These are phyloP conservation scores for Pogonus chalceus DNA, from an alignment of 1,140 invertebrate genomes.

Conservation along the genomic window DNA sequence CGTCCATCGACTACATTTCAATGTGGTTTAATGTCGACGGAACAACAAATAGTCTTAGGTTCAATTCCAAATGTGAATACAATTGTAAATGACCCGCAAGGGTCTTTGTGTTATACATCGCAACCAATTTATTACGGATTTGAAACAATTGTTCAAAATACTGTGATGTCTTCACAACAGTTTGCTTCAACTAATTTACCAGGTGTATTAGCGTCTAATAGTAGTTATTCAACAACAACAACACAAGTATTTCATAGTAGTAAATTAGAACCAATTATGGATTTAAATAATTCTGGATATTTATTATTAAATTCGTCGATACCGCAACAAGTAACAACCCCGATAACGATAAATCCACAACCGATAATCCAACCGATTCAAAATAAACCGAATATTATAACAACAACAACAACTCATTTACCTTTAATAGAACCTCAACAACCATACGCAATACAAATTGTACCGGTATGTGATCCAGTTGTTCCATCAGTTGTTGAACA, in stretches of 20 bases:
- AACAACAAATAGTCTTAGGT: constrained; percentile 53
- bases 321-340: background rate
- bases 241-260: constrained; percentile 74
- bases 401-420: constrained; percentile 9
- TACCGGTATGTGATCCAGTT: background rate
- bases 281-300: constrained; percentile 53
- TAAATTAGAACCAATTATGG: constrained; percentile 68
- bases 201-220: constrained; percentile 62
- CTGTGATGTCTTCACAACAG: constrained; percentile 74
- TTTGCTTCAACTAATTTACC: constrained; percentile 66
- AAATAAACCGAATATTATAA: constrained; percentile 10
- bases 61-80: constrained; percentile 53
- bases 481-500: constrained; percentile 16
- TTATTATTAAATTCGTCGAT: constrained; percentile 50
- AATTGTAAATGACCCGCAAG: constrained; percentile 30
- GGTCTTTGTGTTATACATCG: constrained; percentile 28
- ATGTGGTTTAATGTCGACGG: constrained; percentile 43
- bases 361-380: constrained; percentile 16
- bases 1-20: constrained; percentile 32
- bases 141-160: constrained; percentile 75
- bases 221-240: constrained; percentile 68
- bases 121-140: constrained; percentile 71
- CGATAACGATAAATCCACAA: constrained; percentile 26
- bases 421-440: background rate
- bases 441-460: constrained; percentile 5